These are phyloP conservation scores for Pristionchus fissidentatus DNA, from an alignment of 2,888 invertebrate genomes.

Conservation along the genomic window DNA sequence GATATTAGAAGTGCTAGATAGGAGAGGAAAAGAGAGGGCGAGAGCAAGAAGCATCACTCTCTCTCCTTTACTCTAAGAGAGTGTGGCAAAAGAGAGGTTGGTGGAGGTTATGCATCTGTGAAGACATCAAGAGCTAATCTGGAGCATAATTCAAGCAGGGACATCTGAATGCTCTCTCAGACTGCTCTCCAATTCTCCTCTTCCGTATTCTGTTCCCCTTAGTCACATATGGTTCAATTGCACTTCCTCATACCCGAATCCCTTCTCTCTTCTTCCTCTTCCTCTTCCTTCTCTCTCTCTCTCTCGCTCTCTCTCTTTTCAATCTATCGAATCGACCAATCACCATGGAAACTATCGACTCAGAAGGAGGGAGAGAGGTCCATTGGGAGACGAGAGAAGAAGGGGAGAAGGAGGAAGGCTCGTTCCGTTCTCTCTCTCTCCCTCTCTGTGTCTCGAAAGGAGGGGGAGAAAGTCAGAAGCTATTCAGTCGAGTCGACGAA, in stretches of 20 bases:
- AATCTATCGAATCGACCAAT: conserved; percentile 23
- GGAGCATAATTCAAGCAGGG: background rate
- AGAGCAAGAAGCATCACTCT: background rate
- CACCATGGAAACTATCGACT: conserved; percentile 1
- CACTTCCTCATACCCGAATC: background rate
- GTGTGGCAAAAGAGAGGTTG: background rate
- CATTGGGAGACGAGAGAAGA: too few relatives aligned
- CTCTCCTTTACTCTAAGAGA: background rate
- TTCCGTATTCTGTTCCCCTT: background rate
- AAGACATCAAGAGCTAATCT: background rate
- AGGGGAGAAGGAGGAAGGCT: background rate
- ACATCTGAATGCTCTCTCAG: too few relatives aligned
- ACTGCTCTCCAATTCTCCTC: too few relatives aligned
- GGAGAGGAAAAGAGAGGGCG: background rate
- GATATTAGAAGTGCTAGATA: conserved; percentile 1
- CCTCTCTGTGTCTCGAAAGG: background rate
- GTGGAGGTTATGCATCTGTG: background rate
- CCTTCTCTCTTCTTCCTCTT: background rate
- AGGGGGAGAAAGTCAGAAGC: conserved; percentile 13
- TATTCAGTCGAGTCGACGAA: background rate
- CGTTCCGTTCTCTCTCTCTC: background rate
- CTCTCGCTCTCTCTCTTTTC: background rate
- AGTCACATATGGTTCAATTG: background rate
- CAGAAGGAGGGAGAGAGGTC: background rate
- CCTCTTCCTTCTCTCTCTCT: background rate